Evolutionary conservation across 2,888 invertebrate species (phyloP), one percentile per base, ranked within the genome.

Genomic region (Caenorhabditis sp.): DNA sequence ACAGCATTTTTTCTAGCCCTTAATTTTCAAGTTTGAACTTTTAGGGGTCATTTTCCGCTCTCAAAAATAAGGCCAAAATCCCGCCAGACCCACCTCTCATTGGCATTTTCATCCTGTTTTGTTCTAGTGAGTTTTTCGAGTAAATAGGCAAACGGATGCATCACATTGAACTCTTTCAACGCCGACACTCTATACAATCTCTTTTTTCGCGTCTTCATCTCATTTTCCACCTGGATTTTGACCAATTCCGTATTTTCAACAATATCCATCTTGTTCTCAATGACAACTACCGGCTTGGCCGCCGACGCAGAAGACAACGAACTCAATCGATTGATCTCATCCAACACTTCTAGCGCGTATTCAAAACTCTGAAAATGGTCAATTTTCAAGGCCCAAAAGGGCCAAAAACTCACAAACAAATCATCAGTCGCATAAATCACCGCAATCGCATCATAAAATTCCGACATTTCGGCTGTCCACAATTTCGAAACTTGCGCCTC

Each of bases 121-220:
- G 54, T 64, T 19, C 78, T 50, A 12, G 76, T 78, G 21, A 78
- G 43, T 36, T 74, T 76, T 58, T 78, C 78, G 36, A 78, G 54
- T 6, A 78, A 26, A 62, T 78, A 78, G 14, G 78, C 78, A 51
- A 78, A 78, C 31, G 78, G 78, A 58, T 78, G 78, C 78, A 78
- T 78, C 21, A 78, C 74, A 57, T 76, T 76, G 63, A 78, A 76
- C 27, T 78, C 78, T 57, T 78, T 67, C 24, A 62, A 21, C n/a
- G 75, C 71, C 0, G 77, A 75, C 5, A 78, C 75, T 62, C 77
- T 75, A 58, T 78, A 78, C 0, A 78, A 62, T 55, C 78, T 37
- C 21, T 74, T 70, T 24, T 65, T 66, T n/a, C 55, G 51, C 24
- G 66, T 65, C 31, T 57, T 62, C 55, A 76, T 61, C 24, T 68